These are phyloP conservation scores for Pluvialis apricaria DNA, from an alignment of 2,113 vertebrate genomes.

Conservation along the genomic window DNA sequence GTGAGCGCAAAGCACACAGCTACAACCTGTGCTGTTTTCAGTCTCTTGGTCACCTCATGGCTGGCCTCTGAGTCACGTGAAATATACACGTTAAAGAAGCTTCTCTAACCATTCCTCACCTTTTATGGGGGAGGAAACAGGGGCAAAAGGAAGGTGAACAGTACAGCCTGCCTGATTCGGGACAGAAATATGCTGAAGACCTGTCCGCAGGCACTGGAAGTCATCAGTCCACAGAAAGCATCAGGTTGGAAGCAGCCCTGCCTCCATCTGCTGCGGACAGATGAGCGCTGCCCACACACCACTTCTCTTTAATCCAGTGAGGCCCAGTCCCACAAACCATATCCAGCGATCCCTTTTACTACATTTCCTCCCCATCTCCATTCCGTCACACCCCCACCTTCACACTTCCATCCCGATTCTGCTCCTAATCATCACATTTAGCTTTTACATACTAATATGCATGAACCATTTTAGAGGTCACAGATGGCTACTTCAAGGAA, in stretches of 20 bases:
- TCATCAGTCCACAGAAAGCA: background rate
- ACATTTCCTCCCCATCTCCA: background rate
- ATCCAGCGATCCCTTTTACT: background rate
- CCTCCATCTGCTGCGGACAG: fast-evolving
- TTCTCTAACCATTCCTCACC: background rate
- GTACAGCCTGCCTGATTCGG: background rate
- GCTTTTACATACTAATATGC: background rate
- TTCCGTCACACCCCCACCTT: background rate
- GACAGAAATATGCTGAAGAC: background rate
- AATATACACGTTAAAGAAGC: background rate
- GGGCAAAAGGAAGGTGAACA: background rate
- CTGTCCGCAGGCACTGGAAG: background rate
- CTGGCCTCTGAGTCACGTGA: background rate
- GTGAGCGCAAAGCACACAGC: background rate
- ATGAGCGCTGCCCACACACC: background rate
- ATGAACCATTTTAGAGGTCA: background rate
- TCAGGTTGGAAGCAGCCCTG: background rate
- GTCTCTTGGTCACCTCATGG: background rate
- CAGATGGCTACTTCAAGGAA: background rate
- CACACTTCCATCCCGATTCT: background rate
- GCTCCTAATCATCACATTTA: background rate
- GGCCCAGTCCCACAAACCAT: background rate
- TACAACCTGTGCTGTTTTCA: background rate
- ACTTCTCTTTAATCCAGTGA: background rate
- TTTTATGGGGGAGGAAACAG: background rate